Conservation (phyloP, 2,888 invertebrate genomes). For the Caenorhabditis sp. region DNA sequence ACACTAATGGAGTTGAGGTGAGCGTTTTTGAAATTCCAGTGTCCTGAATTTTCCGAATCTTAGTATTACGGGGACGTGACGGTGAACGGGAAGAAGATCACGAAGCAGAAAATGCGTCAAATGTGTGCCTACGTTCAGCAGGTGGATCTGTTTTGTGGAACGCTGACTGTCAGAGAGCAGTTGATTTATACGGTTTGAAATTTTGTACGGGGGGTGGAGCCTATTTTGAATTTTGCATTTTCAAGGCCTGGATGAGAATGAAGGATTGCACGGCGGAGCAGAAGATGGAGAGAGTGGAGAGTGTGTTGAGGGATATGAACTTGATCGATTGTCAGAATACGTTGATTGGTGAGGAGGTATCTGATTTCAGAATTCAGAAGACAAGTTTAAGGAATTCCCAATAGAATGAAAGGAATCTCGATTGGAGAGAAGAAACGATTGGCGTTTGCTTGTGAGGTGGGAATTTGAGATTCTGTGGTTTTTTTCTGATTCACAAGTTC, state of each 20-base stretch:
- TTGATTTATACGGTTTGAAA: slow-evolving; percentile 89
- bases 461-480: not conserved
- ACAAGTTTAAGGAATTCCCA: slow-evolving; percentile 67
- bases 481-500: not conserved
- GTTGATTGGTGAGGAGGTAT: slow-evolving; percentile 58
- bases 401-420: slow-evolving; percentile 88
- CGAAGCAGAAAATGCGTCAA: slow-evolving; percentile 84
- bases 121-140: slow-evolving; percentile 94
- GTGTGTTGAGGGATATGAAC: slow-evolving; percentile 75
- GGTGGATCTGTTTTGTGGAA: slow-evolving; percentile 91
- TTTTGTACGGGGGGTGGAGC: not conserved
- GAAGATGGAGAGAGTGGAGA: slow-evolving; percentile 67
- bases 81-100: slow-evolving; percentile 74
- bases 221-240: not conserved
- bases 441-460: slow-evolving; percentile 94
- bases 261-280: slow-evolving; percentile 56
- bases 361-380: not conserved
- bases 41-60: not conserved
- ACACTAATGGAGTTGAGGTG: slow-evolving; percentile 73
- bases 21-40: no score
- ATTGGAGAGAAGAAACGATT: slow-evolving; percentile 95
- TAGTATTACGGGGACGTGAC: slow-evolving; percentile 72
- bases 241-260: slow-evolving; percentile 74
- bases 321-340: slow-evolving; percentile 77
- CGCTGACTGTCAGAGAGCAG: slow-evolving; percentile 92